Base-by-base conservation (phyloP, 2,113 vertebrate genomes). In the Urocitellus parryii region DNA sequence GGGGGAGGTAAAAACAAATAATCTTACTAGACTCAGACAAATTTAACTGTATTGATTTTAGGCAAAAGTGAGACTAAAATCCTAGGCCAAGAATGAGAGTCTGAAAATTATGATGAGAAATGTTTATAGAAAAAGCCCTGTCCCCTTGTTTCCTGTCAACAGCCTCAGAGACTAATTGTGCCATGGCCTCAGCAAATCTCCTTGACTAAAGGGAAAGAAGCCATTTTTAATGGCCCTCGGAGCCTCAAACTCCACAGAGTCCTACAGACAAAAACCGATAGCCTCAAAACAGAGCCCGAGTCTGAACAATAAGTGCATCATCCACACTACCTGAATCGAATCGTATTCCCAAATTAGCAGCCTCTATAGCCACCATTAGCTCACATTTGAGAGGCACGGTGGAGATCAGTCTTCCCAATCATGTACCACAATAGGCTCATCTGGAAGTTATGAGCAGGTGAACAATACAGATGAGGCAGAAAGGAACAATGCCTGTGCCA, bases 41-140 rank as follows among this genome's bases (percentile, higher is more conserved):
- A 18, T 63, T 81, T 88, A 94, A 92, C 84, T 51, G 3, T 88
- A 96, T 87, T 70, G 68, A 92, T 97, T 97, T 94, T 73, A 84
- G 24, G 14, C 53, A 88, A 94, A 93, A 87, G n/a, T 83, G n/a
- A 25, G 24, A 88, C 74, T 72, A 91, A 93, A 95, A 91, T 70
- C 5, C 20, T 84, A 80, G 18, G 5, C 56, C 45, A 94, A 77
- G 80, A 96, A 88, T 58, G 67, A 92, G 9, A 91, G 34, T 56
- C 14, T 67, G 48, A 93, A 89, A 91, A 91, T 91, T 88, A 58
- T 93, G 32, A 39, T 84, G 72, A 95, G 45, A 96, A 87, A 9
- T 81, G 4, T 87, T 88, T 81, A 73, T 68, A 58, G 48, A 96
- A 91, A 95, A 94, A 86, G 18, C 4, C 27, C 34, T 88, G 53